A percentile compares a stretch with the other conserved stretches of the same genome.
phyloP scores from a whole-genome alignment of 2,113 vertebrate species.

The Ellobius talpinus region DNA sequence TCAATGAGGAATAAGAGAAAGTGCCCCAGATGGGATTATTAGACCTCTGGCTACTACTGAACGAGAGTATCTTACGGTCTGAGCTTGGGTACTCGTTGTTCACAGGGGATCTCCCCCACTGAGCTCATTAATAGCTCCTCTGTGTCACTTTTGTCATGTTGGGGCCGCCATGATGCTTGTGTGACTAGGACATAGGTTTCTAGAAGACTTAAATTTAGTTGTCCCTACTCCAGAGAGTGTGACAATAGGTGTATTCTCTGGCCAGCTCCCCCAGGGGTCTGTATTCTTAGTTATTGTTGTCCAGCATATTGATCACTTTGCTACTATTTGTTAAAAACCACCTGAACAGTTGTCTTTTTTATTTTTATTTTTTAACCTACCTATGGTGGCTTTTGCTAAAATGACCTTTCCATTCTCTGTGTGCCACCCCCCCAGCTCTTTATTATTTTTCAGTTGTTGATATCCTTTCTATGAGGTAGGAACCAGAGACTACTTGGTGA shows the following conservation, averaged over 20 bases:
- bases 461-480: conserved; percentile 30
- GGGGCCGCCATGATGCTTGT: neutral
- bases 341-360: neutral
- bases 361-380: neutral
- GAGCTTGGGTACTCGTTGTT: neutral
- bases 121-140: neutral
- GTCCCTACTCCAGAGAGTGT: neutral
- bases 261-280: neutral
- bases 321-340: conserved; percentile 2
- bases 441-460: conserved; percentile 35
- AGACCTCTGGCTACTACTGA: neutral
- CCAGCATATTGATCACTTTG: neutral
- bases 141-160: neutral
- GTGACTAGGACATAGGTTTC: neutral
- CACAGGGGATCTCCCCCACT: neutral
- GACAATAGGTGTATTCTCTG: neutral
- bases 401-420: conserved; percentile 44
- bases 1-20: neutral
- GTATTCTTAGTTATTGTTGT: neutral
- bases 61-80: neutral
- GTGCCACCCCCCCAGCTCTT: conserved; percentile 42
- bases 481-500: neutral
- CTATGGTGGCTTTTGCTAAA: conserved; percentile 31
- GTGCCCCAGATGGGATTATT: neutral
- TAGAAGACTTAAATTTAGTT: neutral